Evolutionary conservation across 2,797 vertebrate species (phyloP).

Genomic region (Octomys mimax): DNA sequence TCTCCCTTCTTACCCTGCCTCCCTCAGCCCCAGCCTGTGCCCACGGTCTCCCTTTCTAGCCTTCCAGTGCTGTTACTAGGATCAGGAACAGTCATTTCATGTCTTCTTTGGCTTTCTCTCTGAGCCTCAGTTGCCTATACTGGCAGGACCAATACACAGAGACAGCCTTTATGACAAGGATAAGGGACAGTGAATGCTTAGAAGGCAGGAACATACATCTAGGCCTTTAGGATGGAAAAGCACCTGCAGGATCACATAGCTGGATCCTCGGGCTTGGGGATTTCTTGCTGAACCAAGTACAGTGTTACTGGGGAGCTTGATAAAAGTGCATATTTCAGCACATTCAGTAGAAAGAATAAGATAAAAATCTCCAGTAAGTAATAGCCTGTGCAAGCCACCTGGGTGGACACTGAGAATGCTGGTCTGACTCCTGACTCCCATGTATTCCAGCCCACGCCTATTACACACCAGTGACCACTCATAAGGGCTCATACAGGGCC

Average conservation of each 20-base stretch:
- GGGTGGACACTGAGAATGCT: not conserved
- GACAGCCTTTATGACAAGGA: not conserved
- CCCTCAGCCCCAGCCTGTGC: not conserved
- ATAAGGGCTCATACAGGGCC: not conserved
- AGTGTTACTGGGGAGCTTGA: not conserved
- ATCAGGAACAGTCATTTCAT: not conserved
- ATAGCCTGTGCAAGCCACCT: accelerated
- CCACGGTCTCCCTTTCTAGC: accelerated
- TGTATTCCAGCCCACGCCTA: accelerated
- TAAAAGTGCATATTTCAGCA: not conserved
- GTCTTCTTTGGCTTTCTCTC: not conserved
- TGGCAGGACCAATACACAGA: not conserved
- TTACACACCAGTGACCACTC: not conserved
- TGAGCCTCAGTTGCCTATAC: not conserved
- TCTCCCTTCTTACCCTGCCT: not conserved
- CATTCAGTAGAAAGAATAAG: not conserved
- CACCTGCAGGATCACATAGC: not conserved
- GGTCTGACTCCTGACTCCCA: not conserved
- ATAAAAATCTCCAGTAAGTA: not conserved
- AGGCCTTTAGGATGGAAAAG: not conserved
- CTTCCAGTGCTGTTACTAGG: not conserved
- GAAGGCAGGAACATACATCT: not conserved
- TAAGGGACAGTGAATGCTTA: not conserved
- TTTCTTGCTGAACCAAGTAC: not conserved
- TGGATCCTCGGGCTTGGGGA: not conserved